Percentiles rank a stretch among this genome's conserved stretches.
These are phyloP conservation scores for Tigriopus japonicus DNA, from an alignment of 1,140 invertebrate species.

Conservation along the genomic window DNA sequence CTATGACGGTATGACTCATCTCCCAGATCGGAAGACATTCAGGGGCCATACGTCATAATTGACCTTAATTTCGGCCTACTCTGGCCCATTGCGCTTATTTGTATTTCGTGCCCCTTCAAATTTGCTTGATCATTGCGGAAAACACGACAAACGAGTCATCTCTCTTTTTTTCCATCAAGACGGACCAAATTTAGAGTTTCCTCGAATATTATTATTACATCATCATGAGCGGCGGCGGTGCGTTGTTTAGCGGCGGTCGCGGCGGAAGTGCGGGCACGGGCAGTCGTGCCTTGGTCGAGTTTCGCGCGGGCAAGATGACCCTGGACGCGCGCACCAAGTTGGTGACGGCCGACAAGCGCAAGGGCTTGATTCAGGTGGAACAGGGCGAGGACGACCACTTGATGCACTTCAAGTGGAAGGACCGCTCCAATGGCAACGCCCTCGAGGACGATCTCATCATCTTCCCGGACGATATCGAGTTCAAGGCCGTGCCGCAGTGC, in stretches of 20 bases:
- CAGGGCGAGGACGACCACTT: constrained; percentile 77
- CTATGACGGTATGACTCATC: no score
- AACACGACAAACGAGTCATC: no score
- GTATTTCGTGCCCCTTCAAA: no score
- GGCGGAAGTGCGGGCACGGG: neutral
- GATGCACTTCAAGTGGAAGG: constrained; percentile 98
- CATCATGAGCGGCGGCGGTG: neutral
- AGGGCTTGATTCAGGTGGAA: constrained; percentile 81
- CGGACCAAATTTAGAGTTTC: no score
- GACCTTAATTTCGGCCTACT: no score
- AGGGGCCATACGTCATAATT: no score
- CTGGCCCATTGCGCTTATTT: no score
- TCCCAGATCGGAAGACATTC: no score
- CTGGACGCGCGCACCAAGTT: constrained; percentile 60
- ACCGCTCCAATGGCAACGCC: constrained; percentile 25
- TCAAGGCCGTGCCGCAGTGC: constrained; percentile 79
- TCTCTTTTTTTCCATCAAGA: no score
- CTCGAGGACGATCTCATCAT: constrained; percentile 49
- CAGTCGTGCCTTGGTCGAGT: constrained; percentile 50
- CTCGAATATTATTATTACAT: no score
- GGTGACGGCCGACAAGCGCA: constrained; percentile 85
- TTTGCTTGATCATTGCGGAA: no score
- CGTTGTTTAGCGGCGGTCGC: neutral
- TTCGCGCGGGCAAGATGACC: constrained; percentile 89
- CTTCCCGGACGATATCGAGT: constrained; percentile 96